Evolutionary conservation across 2,113 vertebrate species (phyloP).

Genomic region (Notarius lentiginosus): DNA sequence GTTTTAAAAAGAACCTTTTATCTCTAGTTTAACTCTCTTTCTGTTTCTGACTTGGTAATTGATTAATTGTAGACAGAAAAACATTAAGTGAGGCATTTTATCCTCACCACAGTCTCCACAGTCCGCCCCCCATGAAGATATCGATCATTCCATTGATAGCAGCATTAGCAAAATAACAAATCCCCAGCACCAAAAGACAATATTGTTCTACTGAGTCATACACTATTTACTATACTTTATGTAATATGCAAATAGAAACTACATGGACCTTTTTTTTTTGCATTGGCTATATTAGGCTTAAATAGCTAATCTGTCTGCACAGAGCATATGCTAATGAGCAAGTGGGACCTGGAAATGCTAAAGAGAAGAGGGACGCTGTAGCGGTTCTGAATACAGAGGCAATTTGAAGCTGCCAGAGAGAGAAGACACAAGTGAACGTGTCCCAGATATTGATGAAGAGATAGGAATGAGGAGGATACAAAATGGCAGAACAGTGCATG

Average conservation of each 20-base stretch:
- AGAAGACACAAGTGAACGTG: background rate
- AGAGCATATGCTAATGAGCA: background rate
- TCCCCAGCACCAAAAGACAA: background rate
- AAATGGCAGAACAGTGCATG: background rate
- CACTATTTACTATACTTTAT: background rate
- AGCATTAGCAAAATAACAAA: background rate
- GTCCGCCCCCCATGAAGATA: background rate
- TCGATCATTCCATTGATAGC: background rate
- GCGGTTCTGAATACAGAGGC: background rate
- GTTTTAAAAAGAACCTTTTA: background rate
- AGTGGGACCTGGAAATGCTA: background rate
- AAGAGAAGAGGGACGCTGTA: background rate
- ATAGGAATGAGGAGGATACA: background rate
- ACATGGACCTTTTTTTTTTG: background rate
- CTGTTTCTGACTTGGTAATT: background rate
- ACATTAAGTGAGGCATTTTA: background rate
- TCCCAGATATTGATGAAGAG: background rate
- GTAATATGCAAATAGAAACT: background rate
- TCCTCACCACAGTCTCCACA: background rate
- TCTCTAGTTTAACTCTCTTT: background rate
- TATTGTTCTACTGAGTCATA: background rate
- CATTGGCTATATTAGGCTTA: background rate
- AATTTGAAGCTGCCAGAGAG: background rate
- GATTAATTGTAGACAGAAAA: background rate
- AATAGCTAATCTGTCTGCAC: background rate